Percentiles rank a stretch among this genome's conserved stretches.
Evolutionary conservation across 2,113 vertebrate genomes (phyloP).

Genomic region (Prochilodus magdalenae): DNA sequence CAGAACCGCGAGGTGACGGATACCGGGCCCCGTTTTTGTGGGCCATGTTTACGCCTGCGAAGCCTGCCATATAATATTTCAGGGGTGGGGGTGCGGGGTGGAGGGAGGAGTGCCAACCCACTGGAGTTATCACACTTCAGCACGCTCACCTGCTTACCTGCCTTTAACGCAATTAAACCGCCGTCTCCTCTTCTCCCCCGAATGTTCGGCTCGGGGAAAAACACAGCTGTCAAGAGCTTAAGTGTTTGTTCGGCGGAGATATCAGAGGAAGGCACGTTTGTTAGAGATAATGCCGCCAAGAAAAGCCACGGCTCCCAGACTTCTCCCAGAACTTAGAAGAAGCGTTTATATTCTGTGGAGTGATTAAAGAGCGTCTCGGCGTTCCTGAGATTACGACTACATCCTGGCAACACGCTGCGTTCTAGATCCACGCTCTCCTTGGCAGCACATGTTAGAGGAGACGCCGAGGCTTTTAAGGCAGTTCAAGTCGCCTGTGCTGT

Average conservation of each 20-base stretch:
- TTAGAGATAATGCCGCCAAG: conserved; percentile 2
- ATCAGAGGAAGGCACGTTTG: background rate
- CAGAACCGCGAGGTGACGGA: too few relatives aligned
- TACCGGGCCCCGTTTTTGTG: too few relatives aligned
- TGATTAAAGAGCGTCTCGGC: background rate
- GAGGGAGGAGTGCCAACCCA: background rate
- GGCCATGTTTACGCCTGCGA: too few relatives aligned
- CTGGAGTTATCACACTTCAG: background rate
- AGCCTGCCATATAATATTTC: background rate
- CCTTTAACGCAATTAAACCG: conserved; percentile 30
- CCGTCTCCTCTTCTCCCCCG: background rate
- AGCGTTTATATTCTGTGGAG: background rate
- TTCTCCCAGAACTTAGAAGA: background rate
- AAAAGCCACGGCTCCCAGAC: background rate
- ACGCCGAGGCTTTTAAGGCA: background rate
- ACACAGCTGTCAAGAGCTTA: conserved; percentile 4
- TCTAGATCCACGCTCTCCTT: background rate
- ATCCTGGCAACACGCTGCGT: background rate
- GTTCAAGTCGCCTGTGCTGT: background rate
- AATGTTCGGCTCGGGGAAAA: conserved; percentile 15
- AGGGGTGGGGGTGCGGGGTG: background rate
- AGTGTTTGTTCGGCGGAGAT: conserved; percentile 7
- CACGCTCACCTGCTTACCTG: conserved; percentile 3
- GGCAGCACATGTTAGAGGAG: background rate
- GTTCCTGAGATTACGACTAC: conserved; percentile 10